Evolutionary conservation across 2,113 vertebrate genomes (phyloP), one percentile per base, ranked within the genome.

Genomic region (Rhineura floridana): DNA sequence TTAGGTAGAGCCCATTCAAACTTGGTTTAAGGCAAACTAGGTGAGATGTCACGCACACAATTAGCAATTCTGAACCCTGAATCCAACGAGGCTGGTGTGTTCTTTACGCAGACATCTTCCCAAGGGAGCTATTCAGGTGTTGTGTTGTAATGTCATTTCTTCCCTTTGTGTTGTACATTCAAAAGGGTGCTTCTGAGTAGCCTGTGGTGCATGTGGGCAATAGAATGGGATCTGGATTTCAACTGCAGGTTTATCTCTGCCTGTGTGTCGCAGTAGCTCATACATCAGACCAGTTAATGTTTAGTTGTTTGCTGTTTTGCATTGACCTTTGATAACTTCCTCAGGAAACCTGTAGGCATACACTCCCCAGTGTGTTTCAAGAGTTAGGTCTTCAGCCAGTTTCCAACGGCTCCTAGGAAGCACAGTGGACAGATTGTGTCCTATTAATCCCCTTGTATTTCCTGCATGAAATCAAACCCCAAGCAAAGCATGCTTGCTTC

Each of bases 401-500:
- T 67, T 67, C 42, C 30, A 44, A 48, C 75, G 33, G 46, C 75
- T 42, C 13, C 21, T 81, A 39, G 81, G 62, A 67, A 84, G 39
- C 69, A 69, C n/a, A 55, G 67, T 6, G 15, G 67, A 13, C 33
- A 72, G 30, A 52, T 50, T 84, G 72, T 72, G 82, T 72, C 48
- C 48, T 36, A 55, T 84, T 72, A 72, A 72, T 72, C n/a, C n/a
- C 19, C 44, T 72, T 84, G n/a, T 50, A 72, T 84, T 84, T 72
- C 67, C 82, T 72, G 10, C 25, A 84, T 72, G 67, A 70, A 84
- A 72, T 55, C 46, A 8, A 21, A 39, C 6, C 23, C 46, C 69
- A 72, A 23, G 62, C 79, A 83, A n/a, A 33, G 33, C 63, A 69
- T 72, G 65, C 33, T n/a, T 52, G 65, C 21, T 50, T 62, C 33